These are phyloP conservation scores for Heliconius himera DNA, from an alignment of 1,140 invertebrate species.

Conservation along the genomic window DNA sequence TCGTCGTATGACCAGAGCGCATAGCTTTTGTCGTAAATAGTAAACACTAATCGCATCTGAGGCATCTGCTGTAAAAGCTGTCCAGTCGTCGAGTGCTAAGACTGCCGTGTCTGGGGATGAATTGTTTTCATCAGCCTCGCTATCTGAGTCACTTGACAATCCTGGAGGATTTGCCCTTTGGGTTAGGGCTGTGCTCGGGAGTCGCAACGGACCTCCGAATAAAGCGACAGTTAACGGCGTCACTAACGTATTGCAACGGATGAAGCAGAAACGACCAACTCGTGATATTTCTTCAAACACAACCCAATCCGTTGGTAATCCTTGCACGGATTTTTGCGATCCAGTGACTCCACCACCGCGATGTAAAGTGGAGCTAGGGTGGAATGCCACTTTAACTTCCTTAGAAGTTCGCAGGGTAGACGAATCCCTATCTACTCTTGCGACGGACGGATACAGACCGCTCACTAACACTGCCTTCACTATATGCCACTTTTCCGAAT, in stretches of 20 bases:
- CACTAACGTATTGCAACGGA: slow-evolving; percentile 89
- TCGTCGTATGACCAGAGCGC: slow-evolving; percentile 87
- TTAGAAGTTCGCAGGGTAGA: slow-evolving; percentile 81
- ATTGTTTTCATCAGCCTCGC: slow-evolving; percentile 80
- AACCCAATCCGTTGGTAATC: slow-evolving; percentile 91
- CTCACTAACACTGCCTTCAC: slow-evolving; percentile 94
- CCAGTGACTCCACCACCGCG: slow-evolving; percentile 61
- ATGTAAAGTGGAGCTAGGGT: slow-evolving; percentile 88
- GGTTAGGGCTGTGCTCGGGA: slow-evolving; percentile 78
- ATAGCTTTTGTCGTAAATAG: slow-evolving; percentile 90
- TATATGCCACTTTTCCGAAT: slow-evolving; percentile 95
- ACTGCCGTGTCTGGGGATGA: slow-evolving; percentile 62
- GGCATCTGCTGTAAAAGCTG: slow-evolving; percentile 87
- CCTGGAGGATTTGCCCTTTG: slow-evolving; percentile 74
- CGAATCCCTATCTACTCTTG: slow-evolving; percentile 82
- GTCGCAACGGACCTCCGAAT: slow-evolving; percentile 87
- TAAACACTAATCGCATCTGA: slow-evolving; percentile 86
- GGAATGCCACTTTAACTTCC: slow-evolving; percentile 88
- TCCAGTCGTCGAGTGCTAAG: slow-evolving; percentile 88
- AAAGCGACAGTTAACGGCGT: slow-evolving; percentile 90
- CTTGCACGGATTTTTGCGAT: slow-evolving; percentile 82
- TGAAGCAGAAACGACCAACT: slow-evolving; percentile 84
- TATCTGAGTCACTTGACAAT: slow-evolving; percentile 82
- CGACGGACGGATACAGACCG: slow-evolving; percentile 94
- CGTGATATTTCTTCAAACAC: slow-evolving; percentile 92